These are phyloP conservation scores for Drosophila ficusphila DNA, from an alignment of 1,140 invertebrate genomes.

Conservation along the genomic window DNA sequence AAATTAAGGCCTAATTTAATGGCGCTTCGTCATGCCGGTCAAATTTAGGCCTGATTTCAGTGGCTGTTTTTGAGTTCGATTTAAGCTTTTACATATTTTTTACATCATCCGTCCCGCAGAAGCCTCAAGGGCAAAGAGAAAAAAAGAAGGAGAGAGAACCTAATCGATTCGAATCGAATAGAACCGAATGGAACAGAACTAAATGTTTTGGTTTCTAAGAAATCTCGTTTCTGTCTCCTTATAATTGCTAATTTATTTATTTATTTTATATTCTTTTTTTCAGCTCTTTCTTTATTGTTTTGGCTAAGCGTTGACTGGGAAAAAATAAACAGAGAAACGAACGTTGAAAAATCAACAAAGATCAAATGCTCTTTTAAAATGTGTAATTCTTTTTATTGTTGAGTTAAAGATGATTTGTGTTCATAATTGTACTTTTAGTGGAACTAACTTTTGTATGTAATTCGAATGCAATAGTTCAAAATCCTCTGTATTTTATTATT, in stretches of 20 bases:
- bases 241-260: slow-evolving; percentile 79
- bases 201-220: slow-evolving; percentile 50
- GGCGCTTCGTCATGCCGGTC: slow-evolving; percentile 27
- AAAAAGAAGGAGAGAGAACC: slow-evolving; percentile 15
- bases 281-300: slow-evolving; percentile 62
- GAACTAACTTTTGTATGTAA: too few species aligned
- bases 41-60: slow-evolving; percentile 47
- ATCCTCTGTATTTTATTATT: too few species aligned
- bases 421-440: too few species aligned
- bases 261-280: slow-evolving; percentile 68
- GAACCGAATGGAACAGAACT: slow-evolving; percentile 16
- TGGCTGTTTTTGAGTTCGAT: slow-evolving; percentile 2
- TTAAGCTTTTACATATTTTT: slow-evolving; percentile 22
- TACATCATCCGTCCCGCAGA: slow-evolving; percentile 25
- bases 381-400: too few species aligned
- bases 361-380: slow-evolving; percentile 19
- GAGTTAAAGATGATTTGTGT: too few species aligned
- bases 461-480: too few species aligned
- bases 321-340: slow-evolving; percentile 30
- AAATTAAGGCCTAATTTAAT: slow-evolving; percentile 24
- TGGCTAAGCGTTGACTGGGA: slow-evolving; percentile 16
- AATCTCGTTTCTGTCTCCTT: slow-evolving; percentile 64
- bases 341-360: too few species aligned
- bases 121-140: slow-evolving; percentile 12
- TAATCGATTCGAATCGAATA: slow-evolving; percentile 2